Base-by-base conservation (phyloP, 2,113 vertebrate species). In the Hippocampus zosterae region DNA sequence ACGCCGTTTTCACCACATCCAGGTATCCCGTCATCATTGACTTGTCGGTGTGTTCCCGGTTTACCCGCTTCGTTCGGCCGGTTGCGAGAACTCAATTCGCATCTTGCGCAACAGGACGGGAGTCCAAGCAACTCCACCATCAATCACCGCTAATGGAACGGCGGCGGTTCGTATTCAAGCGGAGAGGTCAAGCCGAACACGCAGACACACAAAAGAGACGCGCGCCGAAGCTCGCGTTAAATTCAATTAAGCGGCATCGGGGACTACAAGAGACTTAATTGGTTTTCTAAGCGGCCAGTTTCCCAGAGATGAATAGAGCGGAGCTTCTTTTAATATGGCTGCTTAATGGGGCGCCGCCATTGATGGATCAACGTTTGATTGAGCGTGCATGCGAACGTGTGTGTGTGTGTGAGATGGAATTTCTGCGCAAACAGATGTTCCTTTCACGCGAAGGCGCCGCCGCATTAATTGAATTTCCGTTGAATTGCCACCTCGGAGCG, bases 1-100 rank as follows among this genome's bases (percentile, higher is more conserved):
- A 99, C 59, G 96, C 94, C 50, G 93, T 99, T 25, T 99, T 99
- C 89, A 98, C 96, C 85, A 98, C 96, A 67, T 99, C 97, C 91
- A 99, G 97, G 97, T 99, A 96, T n/a, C 59, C 1, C 1, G 0
- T 53, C 18, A 71, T 9, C 9, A 65, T 69, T 13, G 50, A 16
- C 62, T 46, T n/a, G 65, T 44, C 9, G 5, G 21, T n/a, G 21
- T 63, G 52, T 68, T 44, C 9, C 9, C 15, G 55, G 55, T 8
- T 33, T 33, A 33, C 29, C 29, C 29, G 77, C 78, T 78, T 76
- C 87, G 88, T 78, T 76, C 87, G 88, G 87, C 88, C 88, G 88
- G 83, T 65, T 74, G 72, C 84, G 85, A 89, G 85, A 81, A 87
- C 81, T 78, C 76, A 89, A 89, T 92, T 85, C 78, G 85, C 85